phyloP scores from a whole-genome alignment of 2,888 invertebrate species.

The Cactoblastis cactorum region DNA sequence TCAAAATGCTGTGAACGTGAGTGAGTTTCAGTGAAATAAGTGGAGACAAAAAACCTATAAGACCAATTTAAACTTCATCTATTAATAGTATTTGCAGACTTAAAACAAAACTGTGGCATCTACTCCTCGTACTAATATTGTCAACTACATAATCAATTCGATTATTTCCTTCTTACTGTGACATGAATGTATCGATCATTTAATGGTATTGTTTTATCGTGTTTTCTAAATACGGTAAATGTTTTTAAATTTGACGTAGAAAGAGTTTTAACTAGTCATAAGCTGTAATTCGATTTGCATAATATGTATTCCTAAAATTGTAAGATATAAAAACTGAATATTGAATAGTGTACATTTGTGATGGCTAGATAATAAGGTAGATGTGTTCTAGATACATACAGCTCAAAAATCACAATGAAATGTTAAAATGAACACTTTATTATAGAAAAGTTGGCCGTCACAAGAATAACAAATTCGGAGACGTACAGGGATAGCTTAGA shows the following conservation, averaged over 20 bases:
- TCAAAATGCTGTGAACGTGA: constrained; percentile 29
- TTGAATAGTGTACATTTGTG: constrained; percentile 53
- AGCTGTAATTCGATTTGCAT: constrained; percentile 67
- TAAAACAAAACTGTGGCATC: constrained; percentile 1
- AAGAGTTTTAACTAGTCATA: constrained; percentile 76
- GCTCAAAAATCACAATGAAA: constrained; percentile 14
- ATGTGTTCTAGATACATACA: constrained; percentile 28
- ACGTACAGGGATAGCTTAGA: constrained; percentile 73
- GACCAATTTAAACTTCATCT: constrained; percentile 22
- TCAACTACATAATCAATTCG: no score
- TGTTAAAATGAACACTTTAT: background rate
- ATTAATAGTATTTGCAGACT: no score
- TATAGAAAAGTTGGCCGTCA: constrained; percentile 20
- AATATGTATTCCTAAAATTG: constrained; percentile 58
- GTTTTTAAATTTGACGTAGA: constrained; percentile 57
- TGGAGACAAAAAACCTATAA: constrained; percentile 21
- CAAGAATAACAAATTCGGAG: constrained; percentile 70
- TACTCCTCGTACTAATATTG: background rate
- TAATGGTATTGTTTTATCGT: constrained; percentile 20
- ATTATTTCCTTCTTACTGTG: background rate
- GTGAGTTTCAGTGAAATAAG: constrained; percentile 24
- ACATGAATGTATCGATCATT: background rate
- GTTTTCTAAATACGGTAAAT: constrained; percentile 33
- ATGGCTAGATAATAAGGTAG: constrained; percentile 46
- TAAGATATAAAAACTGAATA: constrained; percentile 42